Conservation (phyloP, 2,888 invertebrate species). For the Clivina fossor region DNA sequence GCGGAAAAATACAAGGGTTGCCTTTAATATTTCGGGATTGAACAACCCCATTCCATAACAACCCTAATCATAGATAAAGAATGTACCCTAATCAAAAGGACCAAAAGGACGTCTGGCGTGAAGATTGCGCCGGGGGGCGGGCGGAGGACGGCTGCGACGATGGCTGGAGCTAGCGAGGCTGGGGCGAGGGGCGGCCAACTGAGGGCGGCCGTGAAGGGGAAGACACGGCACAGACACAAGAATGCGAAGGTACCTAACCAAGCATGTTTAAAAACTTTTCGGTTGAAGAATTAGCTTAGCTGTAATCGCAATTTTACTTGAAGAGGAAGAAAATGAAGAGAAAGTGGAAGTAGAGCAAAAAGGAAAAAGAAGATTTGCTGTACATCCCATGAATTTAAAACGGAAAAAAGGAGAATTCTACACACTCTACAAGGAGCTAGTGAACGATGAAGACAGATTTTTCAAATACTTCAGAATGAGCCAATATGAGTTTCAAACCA, state of each 20-base stretch:
- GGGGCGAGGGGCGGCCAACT: too few relatives aligned
- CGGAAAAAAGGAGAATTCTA: conserved; percentile 8
- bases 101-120: too few relatives aligned
- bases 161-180: too few relatives aligned
- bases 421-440: not conserved
- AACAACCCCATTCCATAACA: too few relatives aligned
- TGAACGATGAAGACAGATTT: too few relatives aligned
- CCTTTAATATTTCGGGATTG: too few relatives aligned
- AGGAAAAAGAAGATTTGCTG: conserved; percentile 16
- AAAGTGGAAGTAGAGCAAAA: conserved; percentile 2
- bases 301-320: conserved; percentile 22
- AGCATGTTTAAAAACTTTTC: not conserved
- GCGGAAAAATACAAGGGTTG: too few relatives aligned
- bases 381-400: conserved; percentile 21
- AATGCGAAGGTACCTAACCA: not conserved
- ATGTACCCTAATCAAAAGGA: too few relatives aligned
- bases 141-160: too few relatives aligned
- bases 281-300: conserved; percentile 5
- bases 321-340: conserved; percentile 21
- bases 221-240: not conserved
- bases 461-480: not conserved
- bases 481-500: not conserved
- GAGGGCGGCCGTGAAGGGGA: not conserved
- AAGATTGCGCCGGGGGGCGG: too few relatives aligned
- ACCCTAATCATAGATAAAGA: too few relatives aligned